phyloP scores from a whole-genome alignment of 2,797 vertebrate genomes.

The Glyptemys insculpta region DNA sequence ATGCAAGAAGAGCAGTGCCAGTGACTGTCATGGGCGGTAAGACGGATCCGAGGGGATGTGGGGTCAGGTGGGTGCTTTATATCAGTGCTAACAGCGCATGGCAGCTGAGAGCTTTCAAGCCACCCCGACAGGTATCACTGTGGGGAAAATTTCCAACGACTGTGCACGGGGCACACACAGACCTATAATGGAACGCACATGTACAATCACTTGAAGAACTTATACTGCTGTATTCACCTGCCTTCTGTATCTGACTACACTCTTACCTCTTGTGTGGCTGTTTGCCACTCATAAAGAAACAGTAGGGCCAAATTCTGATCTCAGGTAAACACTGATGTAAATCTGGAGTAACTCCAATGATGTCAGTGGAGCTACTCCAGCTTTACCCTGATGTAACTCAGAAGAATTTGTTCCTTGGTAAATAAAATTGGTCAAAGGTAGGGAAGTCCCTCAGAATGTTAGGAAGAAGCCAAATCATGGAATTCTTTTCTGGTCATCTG shows the following conservation, averaged over 20 bases:
- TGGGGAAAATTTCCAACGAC: too few species aligned
- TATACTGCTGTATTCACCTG: neutral
- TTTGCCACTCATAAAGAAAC: neutral
- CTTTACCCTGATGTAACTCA: neutral
- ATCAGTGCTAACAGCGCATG: too few species aligned
- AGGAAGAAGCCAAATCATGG: neutral
- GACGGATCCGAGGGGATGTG: neutral
- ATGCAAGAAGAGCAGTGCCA: too few species aligned
- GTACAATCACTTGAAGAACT: too few species aligned
- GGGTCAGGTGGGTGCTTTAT: too few species aligned
- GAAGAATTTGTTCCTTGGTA: neutral
- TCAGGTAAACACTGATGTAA: neutral
- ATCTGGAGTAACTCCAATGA: too few species aligned
- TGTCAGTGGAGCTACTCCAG: too few species aligned
- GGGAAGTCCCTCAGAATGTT: neutral
- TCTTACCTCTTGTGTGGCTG: neutral
- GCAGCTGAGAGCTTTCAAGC: too few species aligned
- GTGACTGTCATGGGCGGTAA: neutral
- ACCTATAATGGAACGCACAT: too few species aligned
- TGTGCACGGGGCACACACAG: too few species aligned
- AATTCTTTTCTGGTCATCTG: neutral
- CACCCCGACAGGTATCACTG: too few species aligned
- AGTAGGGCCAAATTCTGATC: neutral
- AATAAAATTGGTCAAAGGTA: neutral
- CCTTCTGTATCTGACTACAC: neutral